Conservation (phyloP, 2,797 vertebrate species). For the Rhynchonycteris naso region DNA sequence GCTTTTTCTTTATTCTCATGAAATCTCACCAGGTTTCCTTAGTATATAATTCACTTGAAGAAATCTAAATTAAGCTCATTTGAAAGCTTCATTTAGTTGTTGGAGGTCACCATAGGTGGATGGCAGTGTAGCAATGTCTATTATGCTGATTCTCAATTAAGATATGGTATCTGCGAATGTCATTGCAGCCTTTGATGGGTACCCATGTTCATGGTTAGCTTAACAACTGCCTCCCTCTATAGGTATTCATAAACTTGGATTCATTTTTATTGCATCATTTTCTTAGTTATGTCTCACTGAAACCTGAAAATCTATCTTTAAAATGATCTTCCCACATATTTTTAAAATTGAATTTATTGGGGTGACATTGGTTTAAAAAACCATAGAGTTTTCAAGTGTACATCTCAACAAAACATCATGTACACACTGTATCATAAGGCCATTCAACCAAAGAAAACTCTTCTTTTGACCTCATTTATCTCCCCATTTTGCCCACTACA, state of each 20-base stretch:
- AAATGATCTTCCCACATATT: not conserved
- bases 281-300: conserved; percentile 3
- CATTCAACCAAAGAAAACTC: not conserved
- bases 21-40: not conserved
- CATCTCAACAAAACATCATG: not conserved
- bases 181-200: not conserved
- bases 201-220: conserved; percentile 33
- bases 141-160: conserved; percentile 13
- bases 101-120: conserved; percentile 9
- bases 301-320: not conserved
- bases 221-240: not conserved
- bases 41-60: not conserved
- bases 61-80: conserved; percentile 21
- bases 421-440: accelerated
- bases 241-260: conserved; percentile 35
- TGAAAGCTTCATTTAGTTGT: conserved; percentile 31
- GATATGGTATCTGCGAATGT: not conserved
- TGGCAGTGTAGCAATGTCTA: not conserved
- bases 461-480: not conserved
- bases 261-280: conserved; percentile 49
- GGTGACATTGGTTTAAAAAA: not conserved
- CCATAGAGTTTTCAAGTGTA: not conserved
- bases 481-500: not conserved
- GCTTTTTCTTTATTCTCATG: conserved; percentile 17
- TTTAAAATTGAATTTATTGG: not conserved